Base-by-base conservation (phyloP, 2,113 vertebrate genomes). In the Psittacula cyanocephala region DNA sequence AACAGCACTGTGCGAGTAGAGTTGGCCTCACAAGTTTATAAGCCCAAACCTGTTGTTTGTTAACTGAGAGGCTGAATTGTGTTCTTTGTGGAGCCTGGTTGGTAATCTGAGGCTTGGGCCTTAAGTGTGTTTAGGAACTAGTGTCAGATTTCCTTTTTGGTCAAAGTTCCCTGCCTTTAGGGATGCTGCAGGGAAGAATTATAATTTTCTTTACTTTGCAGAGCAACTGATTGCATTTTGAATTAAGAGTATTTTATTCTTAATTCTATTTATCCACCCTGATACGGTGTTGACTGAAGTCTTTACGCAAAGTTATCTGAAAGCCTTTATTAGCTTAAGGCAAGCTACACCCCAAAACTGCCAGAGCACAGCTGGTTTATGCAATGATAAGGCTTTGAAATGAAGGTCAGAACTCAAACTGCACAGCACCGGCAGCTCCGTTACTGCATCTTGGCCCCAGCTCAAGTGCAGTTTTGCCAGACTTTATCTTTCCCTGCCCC, bases 261-360 rank as follows among this genome's bases (percentile, higher is more conserved):
- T 95, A 92, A 81, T 93, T 89, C 77, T 84, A 0, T 91, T 89
- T 92, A 65, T 86, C 91, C 52, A 91, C 78, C 68, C 70, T 44
- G 72, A 84, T 81, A 83, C 0, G 2, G 16, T 88, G 64, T 96
- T 96, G 93, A 93, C 91, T 85, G 39, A 95, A 91, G 91, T 93
- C 53, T 95, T 95, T 93, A 91, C 89, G 94, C 67, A 95, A 79
- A 65, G 65, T 96, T 97, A 97, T 97, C 96, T 94, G 50, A 81
- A 86, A 76, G 43, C 39, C 46, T 88, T 82, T 94, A 60, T 97
- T 97, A 96, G 82, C 76, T 95, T 87, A 92, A 96, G 74, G 75
- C 65, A 89, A 88, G 91, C 63, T 95, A 94, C 93, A 86, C 97
- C 96, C 95, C 50, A 92, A 49, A 89, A 81, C 89, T 94, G 88